phyloP scores from a whole-genome alignment of 2,797 vertebrate species.

The Sparus aurata region DNA sequence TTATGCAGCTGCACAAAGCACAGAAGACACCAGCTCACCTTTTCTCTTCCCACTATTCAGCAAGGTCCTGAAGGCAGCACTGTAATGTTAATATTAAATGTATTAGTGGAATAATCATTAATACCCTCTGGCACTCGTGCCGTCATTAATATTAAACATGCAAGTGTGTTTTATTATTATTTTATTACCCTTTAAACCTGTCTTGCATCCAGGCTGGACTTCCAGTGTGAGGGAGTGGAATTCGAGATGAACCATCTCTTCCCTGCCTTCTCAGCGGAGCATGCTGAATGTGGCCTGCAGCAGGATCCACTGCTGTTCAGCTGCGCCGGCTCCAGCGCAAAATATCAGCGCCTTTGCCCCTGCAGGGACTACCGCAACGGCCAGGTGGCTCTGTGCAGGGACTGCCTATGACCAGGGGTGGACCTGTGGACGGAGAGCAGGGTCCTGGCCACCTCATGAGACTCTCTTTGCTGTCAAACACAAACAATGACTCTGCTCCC shows the following conservation, averaged over 20 bases:
- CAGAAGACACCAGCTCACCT: not conserved
- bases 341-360: conserved; percentile 93
- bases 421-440: not conserved
- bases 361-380: conserved; percentile 92
- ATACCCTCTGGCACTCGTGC: conserved; percentile 2
- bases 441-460: not conserved
- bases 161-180: not conserved
- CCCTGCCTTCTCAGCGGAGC: conserved; percentile 89
- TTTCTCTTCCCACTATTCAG: conserved; percentile 11
- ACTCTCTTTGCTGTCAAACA: conserved; percentile 20
- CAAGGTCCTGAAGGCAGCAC: not conserved
- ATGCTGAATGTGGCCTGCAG: conserved; percentile 93
- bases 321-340: conserved; percentile 89
- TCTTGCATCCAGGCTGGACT: conserved; percentile 85
- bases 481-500: conserved; percentile 25
- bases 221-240: conserved; percentile 92
- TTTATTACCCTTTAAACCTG: not conserved
- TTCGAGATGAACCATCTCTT: conserved; percentile 93
- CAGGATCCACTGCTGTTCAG: conserved; percentile 94
- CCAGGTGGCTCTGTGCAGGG: conserved; percentile 94
- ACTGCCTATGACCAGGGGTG: conserved; percentile 89
- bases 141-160: conserved; percentile 14
- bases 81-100: conserved; percentile 41
- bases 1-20: conserved; percentile 23
- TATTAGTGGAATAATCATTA: conserved; percentile 21